Evolutionary conservation across 2,113 vertebrate species (phyloP).

Genomic region (Calidris pygmaea): DNA sequence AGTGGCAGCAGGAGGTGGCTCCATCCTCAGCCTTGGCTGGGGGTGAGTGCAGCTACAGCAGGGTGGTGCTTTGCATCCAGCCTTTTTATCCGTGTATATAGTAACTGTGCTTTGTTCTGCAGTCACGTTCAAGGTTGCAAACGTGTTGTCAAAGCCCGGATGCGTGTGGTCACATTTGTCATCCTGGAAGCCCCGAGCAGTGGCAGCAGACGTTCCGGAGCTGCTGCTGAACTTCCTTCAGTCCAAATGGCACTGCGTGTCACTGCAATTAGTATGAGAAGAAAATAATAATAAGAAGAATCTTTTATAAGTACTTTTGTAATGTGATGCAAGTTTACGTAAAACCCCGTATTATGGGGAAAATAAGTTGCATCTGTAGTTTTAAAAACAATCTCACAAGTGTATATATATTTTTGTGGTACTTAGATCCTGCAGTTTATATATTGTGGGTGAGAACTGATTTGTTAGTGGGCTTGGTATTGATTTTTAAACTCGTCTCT

Average conservation of each 20-base stretch:
- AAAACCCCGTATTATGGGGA: fast-evolving
- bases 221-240: neutral
- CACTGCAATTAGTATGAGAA: neutral
- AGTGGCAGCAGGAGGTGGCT: neutral
- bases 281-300: neutral
- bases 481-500: neutral
- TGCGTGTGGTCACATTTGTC: fast-evolving
- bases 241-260: fast-evolving
- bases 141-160: neutral
- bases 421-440: neutral
- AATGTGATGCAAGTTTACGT: neutral
- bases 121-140: fast-evolving
- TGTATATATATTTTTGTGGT: neutral
- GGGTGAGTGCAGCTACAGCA: neutral
- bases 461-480: neutral
- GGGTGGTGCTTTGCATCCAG: neutral
- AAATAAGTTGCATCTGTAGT: neutral
- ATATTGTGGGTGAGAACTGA: neutral
- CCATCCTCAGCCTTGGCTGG: neutral
- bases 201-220: neutral
- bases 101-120: neutral
- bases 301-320: neutral
- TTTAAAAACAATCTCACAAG: neutral
- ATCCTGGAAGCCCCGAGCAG: neutral
- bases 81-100: neutral